A percentile compares a stretch with the other conserved stretches of the same genome.
Evolutionary conservation across 2,888 invertebrate species (phyloP).

Genomic region (Pogonocherus hispidulus): DNA sequence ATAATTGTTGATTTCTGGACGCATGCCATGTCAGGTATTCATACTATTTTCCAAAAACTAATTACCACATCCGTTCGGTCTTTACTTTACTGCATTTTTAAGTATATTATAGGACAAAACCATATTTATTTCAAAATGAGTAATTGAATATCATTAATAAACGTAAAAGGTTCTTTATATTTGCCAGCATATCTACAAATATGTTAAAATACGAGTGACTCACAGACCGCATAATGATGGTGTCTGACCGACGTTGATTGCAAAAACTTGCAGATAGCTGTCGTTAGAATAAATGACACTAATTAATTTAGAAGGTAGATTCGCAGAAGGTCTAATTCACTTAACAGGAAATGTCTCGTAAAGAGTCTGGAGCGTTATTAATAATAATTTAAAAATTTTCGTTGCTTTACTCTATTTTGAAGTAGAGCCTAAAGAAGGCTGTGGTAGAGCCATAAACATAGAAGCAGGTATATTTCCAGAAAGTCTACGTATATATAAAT

Average conservation of each 20-base stretch:
- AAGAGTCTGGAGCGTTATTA: not conserved
- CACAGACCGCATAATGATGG: slow-evolving; percentile 48
- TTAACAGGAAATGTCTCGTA: not conserved
- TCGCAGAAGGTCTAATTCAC: slow-evolving; percentile 36
- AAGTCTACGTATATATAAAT: too few species aligned
- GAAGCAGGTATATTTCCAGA: too few species aligned
- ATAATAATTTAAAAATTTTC: not conserved
- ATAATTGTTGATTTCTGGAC: not conserved
- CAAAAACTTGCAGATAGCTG: slow-evolving; percentile 22
- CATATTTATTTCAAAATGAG: slow-evolving; percentile 39
- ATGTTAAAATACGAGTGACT: slow-evolving; percentile 42
- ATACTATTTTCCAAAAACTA: slow-evolving; percentile 45
- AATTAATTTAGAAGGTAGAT: slow-evolving; percentile 43
- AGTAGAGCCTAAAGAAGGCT: too few species aligned
- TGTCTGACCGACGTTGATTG: slow-evolving; percentile 12
- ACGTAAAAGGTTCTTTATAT: slow-evolving; percentile 36
- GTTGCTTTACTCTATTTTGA: too few species aligned
- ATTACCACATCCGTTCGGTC: slow-evolving; percentile 50
- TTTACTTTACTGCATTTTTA: not conserved
- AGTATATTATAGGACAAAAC: slow-evolving; percentile 36
- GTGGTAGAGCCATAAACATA: too few species aligned
- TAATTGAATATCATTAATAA: slow-evolving; percentile 45
- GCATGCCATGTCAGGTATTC: slow-evolving; percentile 10
- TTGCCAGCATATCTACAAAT: slow-evolving; percentile 30
- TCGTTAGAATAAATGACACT: slow-evolving; percentile 45